Percentiles rank a stretch among this genome's conserved stretches.
These are phyloP conservation scores for Triops cancriformis DNA, from an alignment of 1,140 invertebrate genomes.

Conservation along the genomic window DNA sequence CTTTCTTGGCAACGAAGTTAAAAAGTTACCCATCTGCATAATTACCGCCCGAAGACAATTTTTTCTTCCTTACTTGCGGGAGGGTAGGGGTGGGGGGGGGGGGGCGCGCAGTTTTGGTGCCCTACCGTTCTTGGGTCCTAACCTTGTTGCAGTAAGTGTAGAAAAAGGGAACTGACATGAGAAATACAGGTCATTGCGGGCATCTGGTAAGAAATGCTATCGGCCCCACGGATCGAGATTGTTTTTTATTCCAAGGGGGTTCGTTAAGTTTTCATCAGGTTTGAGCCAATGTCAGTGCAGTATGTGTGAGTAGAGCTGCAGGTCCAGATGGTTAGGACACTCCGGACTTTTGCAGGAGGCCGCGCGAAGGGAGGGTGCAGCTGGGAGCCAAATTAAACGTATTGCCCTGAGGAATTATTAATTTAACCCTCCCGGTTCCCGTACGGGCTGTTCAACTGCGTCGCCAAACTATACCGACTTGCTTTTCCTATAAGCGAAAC, in stretches of 20 bases:
- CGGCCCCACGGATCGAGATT: not conserved
- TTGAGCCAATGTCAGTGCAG: not conserved
- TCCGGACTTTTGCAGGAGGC: slow-evolving; percentile 7
- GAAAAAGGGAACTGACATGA: not conserved
- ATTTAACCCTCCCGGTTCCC: slow-evolving; percentile 3
- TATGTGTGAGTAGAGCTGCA: slow-evolving; percentile 9
- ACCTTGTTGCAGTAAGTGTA: not conserved
- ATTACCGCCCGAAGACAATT: not conserved
- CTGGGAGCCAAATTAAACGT: slow-evolving; percentile 10
- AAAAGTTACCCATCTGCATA: not conserved
- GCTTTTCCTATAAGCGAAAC: slow-evolving; percentile 7
- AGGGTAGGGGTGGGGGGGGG: no score
- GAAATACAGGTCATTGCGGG: slow-evolving; percentile 1
- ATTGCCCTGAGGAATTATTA: slow-evolving; percentile 14
- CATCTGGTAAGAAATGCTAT: not conserved
- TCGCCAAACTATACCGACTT: not conserved
- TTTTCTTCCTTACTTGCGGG: not conserved
- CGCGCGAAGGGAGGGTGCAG: not conserved
- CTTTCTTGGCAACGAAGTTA: not conserved
- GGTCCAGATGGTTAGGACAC: slow-evolving; percentile 12
- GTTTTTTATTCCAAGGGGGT: slow-evolving; percentile 10
- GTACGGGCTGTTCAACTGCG: slow-evolving; percentile 7
- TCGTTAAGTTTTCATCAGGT: slow-evolving; percentile 9
- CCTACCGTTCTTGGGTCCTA: not conserved
- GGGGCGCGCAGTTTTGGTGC: no score